Evolutionary conservation across 2,888 invertebrate species (phyloP), one percentile per base, ranked within the genome.

Genomic region (Lysandra bellargus): DNA sequence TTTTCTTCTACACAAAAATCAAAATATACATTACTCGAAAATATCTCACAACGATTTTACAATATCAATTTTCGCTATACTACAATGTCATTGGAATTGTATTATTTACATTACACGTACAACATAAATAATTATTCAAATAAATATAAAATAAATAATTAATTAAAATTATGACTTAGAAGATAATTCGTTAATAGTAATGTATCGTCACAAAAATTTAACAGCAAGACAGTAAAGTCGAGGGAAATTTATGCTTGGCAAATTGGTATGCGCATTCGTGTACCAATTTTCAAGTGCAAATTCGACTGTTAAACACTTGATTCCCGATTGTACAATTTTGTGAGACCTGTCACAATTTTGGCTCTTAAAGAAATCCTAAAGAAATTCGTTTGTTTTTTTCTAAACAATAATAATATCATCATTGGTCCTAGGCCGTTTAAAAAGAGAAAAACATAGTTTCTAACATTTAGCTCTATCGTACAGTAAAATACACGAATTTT

Each of bases 111-210:
- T 72, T 72, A 69, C 23, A 33, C 33, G 37, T 44, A 44, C 9
- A 23, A 74, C 40, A 44, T 44, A 44, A 73, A 33, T 30, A 5
- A 73, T 40, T 40, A 74, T 7, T 74, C 3, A 74, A 44, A 74
- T 74, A 74, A 76, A 30, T 76, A 76, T 12, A n/a, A 76, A 76
- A 57, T 57, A 76, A 76, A 57, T 75, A 75, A 23, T 75, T 53
- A 75, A 73, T 3, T 7, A 74, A 6, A 14, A 23, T 76, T 33
- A 76, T 76, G 76, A 76, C 76, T 76, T 53, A 76, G 30, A 53
- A 14, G 5, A 30, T 75, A 75, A 75, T 76, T 33, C 23, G 23
- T 76, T 30, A 30, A 75, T 44, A 23, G 23, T 64, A 75, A 33
- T 33, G 37, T 76, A 76, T 57, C 76, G 76, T 76, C 76, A 76